Conservation (phyloP, 2,113 vertebrate genomes). For the Gnathonemus echidnorhynchus region DNA sequence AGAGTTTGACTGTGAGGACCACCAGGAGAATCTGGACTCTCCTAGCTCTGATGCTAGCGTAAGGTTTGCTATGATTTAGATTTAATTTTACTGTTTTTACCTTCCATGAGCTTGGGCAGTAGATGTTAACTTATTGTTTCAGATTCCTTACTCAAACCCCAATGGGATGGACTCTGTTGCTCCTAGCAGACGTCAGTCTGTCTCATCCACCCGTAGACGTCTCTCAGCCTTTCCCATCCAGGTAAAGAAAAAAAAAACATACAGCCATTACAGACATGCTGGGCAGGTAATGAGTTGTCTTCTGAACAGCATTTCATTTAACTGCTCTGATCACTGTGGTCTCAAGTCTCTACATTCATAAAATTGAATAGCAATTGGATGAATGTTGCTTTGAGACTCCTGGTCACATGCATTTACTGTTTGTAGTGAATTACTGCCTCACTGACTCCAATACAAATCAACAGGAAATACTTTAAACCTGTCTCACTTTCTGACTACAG, state of each 20-base stretch:
- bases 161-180: constrained; percentile 9
- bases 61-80: neutral
- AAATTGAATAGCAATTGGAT: neutral
- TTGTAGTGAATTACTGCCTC: neutral
- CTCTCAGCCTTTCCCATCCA: constrained; percentile 18
- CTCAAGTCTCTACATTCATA: neutral
- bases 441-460: neutral
- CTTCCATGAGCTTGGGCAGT: neutral
- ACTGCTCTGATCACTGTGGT: neutral
- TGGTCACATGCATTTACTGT: neutral
- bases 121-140: neutral
- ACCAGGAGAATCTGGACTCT: neutral
- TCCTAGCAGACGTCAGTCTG: constrained; percentile 29
- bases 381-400: neutral
- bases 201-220: constrained; percentile 34
- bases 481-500: neutral
- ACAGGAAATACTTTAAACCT: neutral
- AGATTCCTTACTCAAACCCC: constrained; percentile 12
- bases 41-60: constrained; percentile 34
- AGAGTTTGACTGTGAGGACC: constrained; percentile 27
- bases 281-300: neutral
- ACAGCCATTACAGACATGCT: neutral
- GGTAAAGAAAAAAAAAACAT: constrained; percentile 16
- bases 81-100: neutral
- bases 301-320: neutral